Evolutionary conservation across 92 coral and sea anemone species (phyloP).

Genomic region (Palythoa caribaeorum): DNA sequence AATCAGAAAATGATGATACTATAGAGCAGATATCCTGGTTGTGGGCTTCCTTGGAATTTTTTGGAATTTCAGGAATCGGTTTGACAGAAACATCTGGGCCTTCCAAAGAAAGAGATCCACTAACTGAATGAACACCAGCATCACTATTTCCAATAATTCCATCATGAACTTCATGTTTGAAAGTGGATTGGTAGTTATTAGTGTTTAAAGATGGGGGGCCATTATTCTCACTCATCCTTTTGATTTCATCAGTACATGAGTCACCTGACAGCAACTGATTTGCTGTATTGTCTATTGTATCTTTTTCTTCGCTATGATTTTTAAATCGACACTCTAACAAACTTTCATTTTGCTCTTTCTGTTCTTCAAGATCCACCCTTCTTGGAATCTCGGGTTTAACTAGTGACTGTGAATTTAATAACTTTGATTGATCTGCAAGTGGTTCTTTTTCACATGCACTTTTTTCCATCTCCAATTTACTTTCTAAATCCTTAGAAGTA

Average conservation of each 20-base stretch:
- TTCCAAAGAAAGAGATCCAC: neutral
- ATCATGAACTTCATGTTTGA: neutral
- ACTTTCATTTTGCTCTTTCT: neutral
- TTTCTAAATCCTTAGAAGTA: neutral
- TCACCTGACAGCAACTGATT: neutral
- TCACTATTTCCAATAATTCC: neutral
- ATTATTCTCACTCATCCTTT: neutral
- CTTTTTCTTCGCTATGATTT: neutral
- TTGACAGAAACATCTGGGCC: neutral
- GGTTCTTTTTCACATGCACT: neutral
- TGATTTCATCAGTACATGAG: neutral
- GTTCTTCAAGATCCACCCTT: conserved; percentile 36
- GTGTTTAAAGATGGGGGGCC: neutral
- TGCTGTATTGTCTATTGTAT: neutral
- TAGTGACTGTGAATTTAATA: neutral
- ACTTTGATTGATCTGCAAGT: neutral
- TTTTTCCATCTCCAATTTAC: neutral
- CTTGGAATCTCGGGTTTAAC: conserved; percentile 35
- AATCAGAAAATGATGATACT: conserved; percentile 3
- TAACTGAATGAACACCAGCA: neutral
- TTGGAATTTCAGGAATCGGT: neutral
- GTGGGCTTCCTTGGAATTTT: neutral
- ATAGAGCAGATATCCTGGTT: neutral
- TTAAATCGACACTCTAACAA: neutral
- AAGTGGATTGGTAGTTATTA: neutral